Base-by-base conservation (phyloP, 1,140 invertebrate genomes). In the Bombyx mandarina region DNA sequence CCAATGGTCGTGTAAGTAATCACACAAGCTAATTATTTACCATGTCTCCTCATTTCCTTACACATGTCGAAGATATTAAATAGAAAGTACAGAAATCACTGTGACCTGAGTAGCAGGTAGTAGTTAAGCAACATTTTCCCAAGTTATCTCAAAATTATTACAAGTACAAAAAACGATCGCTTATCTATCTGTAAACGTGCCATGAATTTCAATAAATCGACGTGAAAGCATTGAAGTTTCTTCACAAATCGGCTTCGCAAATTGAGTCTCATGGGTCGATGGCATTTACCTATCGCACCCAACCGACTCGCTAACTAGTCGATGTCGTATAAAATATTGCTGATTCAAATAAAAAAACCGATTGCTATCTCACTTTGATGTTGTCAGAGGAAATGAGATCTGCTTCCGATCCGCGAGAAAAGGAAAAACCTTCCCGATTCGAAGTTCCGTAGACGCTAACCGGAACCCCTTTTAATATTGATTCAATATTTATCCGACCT, bases 371-470 rank as follows among this genome's bases (percentile, higher is more conserved):
- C 75, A 83, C 80, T 86, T 85, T 84, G 80, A 85, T 85, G 83
- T 84, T 82, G 83, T 81, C 82, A 71, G 68, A 79, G 83, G 83
- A 85, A 85, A 86, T 86, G 75, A 79, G 83, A 85, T 84, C 82
- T 75, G 81, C 79, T 80, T 82, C 81, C 79, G 77, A 84, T 83
- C 76, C 76, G 79, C 74, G 75, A 77, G 75, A 75, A 82, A 82
- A 83, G 81, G 79, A 77, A 82, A 86, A 82, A 82, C 69, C 73
- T 79, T 77, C 73, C 62, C 67, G 68, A 55, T 74, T 77, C 73
- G 67, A 78, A 70, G 79, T 73, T 69, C 78, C 74, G 67, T 54
- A 56, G 66, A 60, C 57, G 60, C 57, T 57, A 52, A 26, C 56
- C 63, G 62, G 67, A 67, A 67, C 68, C 57, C 26, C 57, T 54